A percentile compares a stretch with the other conserved stretches of the same genome.
Conservation (phyloP, 2,113 vertebrate genomes). For the Verasper variegatus region DNA sequence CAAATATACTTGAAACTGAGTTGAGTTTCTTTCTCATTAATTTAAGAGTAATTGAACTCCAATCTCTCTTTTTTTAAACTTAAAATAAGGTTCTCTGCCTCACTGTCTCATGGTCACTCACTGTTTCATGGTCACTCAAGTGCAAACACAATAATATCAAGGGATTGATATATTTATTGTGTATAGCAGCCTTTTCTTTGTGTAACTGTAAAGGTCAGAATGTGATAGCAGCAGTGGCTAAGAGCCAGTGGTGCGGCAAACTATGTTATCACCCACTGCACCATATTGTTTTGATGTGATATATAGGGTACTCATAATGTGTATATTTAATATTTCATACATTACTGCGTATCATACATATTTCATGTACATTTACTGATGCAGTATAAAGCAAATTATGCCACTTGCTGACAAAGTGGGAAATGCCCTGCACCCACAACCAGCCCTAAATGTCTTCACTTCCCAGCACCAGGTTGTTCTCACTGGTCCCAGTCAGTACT, state of each 20-base stretch:
- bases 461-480: background rate
- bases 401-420: constrained; percentile 27
- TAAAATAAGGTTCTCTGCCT: background rate
- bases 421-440: constrained; percentile 41
- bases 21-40: background rate
- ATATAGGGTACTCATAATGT: constrained; percentile 45
- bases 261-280: constrained; percentile 26
- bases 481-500: no score
- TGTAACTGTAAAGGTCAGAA: constrained; percentile 37
- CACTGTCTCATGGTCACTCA: no score
- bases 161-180: background rate
- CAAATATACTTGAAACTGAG: background rate
- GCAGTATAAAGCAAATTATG: constrained; percentile 30
- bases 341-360: constrained; percentile 41
- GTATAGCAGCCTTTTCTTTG: constrained; percentile 17
- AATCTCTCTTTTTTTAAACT: no score
- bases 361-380: constrained; percentile 47
- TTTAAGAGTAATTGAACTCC: no score
- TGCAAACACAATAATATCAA: background rate
- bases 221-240: constrained; percentile 14
- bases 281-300: constrained; percentile 34
- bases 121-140: background rate
- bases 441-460: constrained; percentile 24
- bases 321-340: constrained; percentile 54
- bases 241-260: constrained; percentile 33